These are phyloP conservation scores for Trachymyrmex septentrionalis DNA, from an alignment of 1,140 invertebrate genomes.

Conservation along the genomic window DNA sequence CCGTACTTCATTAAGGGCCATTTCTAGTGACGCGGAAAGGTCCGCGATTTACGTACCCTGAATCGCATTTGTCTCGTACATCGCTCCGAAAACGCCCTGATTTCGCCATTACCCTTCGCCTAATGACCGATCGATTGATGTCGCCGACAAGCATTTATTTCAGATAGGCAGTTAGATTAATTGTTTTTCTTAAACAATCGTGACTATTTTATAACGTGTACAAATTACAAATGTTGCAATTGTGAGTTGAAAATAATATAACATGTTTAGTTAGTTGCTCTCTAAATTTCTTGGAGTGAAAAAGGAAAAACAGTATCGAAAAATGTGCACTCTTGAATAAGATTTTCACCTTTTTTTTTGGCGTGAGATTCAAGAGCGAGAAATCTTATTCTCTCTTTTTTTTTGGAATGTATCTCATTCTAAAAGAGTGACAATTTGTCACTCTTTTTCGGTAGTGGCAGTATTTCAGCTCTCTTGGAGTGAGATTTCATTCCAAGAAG, in stretches of 20 bases:
- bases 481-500: too few relatives aligned
- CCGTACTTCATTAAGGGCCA: conserved; percentile 75
- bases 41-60: conserved; percentile 68
- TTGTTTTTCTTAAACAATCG: conserved; percentile 1
- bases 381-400: too few relatives aligned
- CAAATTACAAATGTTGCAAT: background rate
- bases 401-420: too few relatives aligned
- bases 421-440: too few relatives aligned
- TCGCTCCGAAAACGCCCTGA: conserved; percentile 36
- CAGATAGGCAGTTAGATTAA: conserved; percentile 22
- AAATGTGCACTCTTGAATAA: too few relatives aligned
- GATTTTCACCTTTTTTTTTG: too few relatives aligned
- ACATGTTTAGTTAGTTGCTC: too few relatives aligned
- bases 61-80: conserved; percentile 68
- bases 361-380: too few relatives aligned
- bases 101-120: conserved; percentile 13
- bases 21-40: conserved; percentile 70
- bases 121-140: conserved; percentile 47
- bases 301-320: too few relatives aligned
- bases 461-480: too few relatives aligned
- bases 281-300: too few relatives aligned
- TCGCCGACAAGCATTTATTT: conserved; percentile 18
- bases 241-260: background rate
- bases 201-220: background rate
- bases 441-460: too few relatives aligned